phyloP scores from a whole-genome alignment of 2,113 vertebrate genomes.

The Astatotilapia flaviijosephi region DNA sequence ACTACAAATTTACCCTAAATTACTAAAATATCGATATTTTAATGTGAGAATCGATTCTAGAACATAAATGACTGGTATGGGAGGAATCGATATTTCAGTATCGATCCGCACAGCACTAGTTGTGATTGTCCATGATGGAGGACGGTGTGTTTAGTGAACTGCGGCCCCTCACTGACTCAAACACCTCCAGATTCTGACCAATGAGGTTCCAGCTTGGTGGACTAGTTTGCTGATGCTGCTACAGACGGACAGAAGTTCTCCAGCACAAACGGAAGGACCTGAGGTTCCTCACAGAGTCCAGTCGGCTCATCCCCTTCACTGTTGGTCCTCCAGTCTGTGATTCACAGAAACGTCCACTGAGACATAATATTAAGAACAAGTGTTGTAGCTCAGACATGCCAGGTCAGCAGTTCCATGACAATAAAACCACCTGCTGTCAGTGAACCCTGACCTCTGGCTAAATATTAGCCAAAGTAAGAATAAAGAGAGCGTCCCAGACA shows the following conservation, averaged over 20 bases:
- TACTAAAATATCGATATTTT: no score
- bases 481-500: background rate
- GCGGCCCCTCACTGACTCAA: background rate
- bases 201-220: background rate
- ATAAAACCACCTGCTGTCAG: background rate
- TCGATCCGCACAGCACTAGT: no score
- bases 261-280: accelerated
- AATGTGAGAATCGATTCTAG: no score
- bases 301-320: background rate
- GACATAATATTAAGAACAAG: background rate
- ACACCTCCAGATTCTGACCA: background rate
- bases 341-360: background rate
- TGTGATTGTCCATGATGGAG: background rate
- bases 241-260: background rate
- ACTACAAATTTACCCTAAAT: no score
- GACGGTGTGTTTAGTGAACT: background rate
- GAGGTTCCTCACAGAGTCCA: background rate
- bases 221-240: background rate
- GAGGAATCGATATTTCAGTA: no score
- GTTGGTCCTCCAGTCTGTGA: background rate
- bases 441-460: background rate
- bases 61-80: no score
- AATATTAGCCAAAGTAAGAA: background rate
- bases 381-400: background rate
- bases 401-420: background rate